These are phyloP conservation scores for Scaptomyza parva DNA, from an alignment of 2,888 invertebrate species.

Conservation along the genomic window DNA sequence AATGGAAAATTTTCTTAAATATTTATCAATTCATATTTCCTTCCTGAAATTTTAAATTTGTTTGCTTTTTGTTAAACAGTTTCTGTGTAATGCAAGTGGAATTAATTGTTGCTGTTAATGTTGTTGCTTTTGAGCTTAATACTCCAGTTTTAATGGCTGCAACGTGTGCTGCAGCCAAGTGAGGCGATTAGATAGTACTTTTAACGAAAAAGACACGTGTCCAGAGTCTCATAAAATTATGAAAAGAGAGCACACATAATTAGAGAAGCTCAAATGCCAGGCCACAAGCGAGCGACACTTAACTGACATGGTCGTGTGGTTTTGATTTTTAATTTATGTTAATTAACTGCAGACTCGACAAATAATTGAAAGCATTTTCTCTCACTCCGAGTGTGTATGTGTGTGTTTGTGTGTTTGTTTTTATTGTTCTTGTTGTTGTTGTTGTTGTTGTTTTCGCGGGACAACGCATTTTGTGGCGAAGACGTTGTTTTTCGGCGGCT, in stretches of 20 bases:
- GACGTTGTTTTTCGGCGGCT: conserved; percentile 46
- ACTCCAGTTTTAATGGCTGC: conserved; percentile 61
- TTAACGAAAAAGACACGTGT: conserved; percentile 48
- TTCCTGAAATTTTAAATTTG: conserved; percentile 3
- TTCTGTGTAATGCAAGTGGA: conserved; percentile 13
- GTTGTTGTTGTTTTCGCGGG: conserved; percentile 36
- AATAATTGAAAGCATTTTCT: conserved; percentile 49
- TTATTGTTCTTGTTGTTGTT: conserved; percentile 40
- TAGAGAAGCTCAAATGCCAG: conserved; percentile 17
- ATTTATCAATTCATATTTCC: background rate
- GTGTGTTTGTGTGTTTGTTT: background rate
- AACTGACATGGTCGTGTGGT: conserved; percentile 37
- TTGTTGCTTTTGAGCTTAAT: conserved; percentile 26
- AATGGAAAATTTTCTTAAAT: background rate
- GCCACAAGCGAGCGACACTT: conserved; percentile 20
- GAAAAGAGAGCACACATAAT: conserved; percentile 43
- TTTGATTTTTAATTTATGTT: conserved; percentile 79
- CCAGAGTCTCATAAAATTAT: conserved; percentile 43
- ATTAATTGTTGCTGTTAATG: conserved; percentile 34
- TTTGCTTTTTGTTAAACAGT: conserved; percentile 5
- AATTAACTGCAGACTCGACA: conserved; percentile 67
- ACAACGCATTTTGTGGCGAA: conserved; percentile 37
- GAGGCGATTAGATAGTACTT: conserved; percentile 52
- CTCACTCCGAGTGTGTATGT: conserved; percentile 24
- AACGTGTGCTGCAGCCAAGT: conserved; percentile 60